phyloP scores from a whole-genome alignment of 2,888 invertebrate genomes.

The Drosophila incognita region DNA sequence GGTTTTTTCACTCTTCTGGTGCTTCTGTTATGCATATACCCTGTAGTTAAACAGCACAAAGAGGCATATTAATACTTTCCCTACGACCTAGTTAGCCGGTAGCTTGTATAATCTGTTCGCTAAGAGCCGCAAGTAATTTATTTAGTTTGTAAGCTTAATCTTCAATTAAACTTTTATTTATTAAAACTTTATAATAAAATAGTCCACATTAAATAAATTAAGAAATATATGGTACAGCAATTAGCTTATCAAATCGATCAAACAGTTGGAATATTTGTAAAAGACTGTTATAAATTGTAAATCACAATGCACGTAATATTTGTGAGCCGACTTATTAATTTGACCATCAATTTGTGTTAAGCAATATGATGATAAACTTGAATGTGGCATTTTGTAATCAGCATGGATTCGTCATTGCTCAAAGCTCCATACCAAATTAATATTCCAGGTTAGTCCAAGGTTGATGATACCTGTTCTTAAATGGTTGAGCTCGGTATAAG shows the following conservation, averaged over 20 bases:
- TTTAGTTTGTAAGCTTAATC: neutral
- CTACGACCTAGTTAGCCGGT: neutral
- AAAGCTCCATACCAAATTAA: neutral
- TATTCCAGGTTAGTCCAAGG: conserved; percentile 31
- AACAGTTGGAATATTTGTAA: neutral
- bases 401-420: neutral
- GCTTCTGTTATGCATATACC: conserved; percentile 45
- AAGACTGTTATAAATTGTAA: neutral
- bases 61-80: neutral
- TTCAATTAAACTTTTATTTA: neutral
- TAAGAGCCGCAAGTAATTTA: neutral
- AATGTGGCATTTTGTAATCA: neutral
- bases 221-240: neutral
- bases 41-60: neutral
- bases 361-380: neutral
- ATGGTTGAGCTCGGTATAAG: conserved; percentile 50
- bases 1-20: conserved; percentile 71
- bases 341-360: neutral
- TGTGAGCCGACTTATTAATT: neutral
- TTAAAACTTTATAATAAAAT: neutral
- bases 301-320: neutral
- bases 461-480: conserved; percentile 6
- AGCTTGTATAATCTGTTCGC: neutral
- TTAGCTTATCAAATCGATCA: neutral
- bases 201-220: neutral